These are phyloP conservation scores for Sinocyclocheilus rhinocerous DNA, from an alignment of 2,113 vertebrate genomes.

Conservation along the genomic window DNA sequence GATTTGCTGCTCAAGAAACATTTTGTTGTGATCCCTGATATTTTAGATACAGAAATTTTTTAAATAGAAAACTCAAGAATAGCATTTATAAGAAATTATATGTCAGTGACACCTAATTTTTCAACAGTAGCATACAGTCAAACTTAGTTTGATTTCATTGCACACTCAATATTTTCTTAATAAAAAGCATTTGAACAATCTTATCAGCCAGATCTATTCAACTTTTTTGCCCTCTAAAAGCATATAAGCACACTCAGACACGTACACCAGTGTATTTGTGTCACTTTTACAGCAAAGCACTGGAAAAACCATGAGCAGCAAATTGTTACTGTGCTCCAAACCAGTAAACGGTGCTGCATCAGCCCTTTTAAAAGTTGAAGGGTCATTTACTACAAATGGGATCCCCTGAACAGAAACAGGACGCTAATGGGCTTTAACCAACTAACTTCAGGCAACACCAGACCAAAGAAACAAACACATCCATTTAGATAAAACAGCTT, in stretches of 20 bases:
- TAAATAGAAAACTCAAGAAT: background rate
- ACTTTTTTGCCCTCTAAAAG: background rate
- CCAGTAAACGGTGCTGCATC: conserved; percentile 36
- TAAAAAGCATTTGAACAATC: background rate
- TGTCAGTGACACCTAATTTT: background rate
- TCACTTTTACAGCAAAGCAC: background rate
- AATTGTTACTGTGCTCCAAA: background rate
- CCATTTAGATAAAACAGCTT: background rate
- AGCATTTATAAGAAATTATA: no score
- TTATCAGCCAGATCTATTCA: background rate
- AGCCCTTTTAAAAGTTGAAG: conserved; percentile 5
- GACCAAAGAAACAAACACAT: background rate
- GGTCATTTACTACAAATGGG: conserved; percentile 24
- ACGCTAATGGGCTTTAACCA: conserved; percentile 21
- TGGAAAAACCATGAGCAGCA: background rate
- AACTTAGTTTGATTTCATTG: background rate
- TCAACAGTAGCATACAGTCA: background rate
- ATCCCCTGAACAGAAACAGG: conserved; percentile 30
- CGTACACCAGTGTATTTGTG: background rate
- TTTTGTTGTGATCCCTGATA: background rate
- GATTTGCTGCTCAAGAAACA: background rate
- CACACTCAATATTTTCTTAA: no score
- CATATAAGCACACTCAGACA: background rate
- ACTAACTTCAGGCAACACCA: background rate
- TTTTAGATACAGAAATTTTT: no score